Base-by-base conservation (phyloP, 2,888 invertebrate species). In the Drepana falcataria region DNA sequence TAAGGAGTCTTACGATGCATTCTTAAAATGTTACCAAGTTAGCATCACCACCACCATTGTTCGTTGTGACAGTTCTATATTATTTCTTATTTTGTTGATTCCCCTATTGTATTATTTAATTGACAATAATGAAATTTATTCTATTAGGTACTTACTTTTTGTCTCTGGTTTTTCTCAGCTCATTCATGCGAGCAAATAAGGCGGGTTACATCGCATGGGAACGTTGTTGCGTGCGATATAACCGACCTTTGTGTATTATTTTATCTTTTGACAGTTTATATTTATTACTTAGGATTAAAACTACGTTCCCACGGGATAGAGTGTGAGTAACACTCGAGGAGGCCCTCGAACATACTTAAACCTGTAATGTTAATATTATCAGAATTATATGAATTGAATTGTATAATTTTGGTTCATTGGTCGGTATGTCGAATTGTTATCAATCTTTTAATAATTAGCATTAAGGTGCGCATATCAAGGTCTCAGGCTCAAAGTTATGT, bases 11-110 rank as follows among this genome's bases (percentile, higher is more conserved):
- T 71, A 70, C 61, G 63, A 70, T 62, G 84, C 87, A 78, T 88
- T 87, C 85, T 90, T 79, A 68, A 87, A 87, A 87, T 89, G 89
- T 90, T 89, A 83, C 76, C 65, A 67, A 76, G 77, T 77, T 70
- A 51, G 51, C 37, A 49, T 49, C 37, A 37, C 40, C 5, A 33
- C 51, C 40, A 21, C 75, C 65, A 55, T 37, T 35, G 35, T 52
- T 35, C 34, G 41, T 6, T 51, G 51, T 21, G 51, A 48, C 35
- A 3, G 52, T 51, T 59, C 48, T 56, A 58, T 53, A 57, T 59
- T 60, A 55, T 57, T 60, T 60, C 52, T 58, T 66, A 59, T 58
- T 59, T 55, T 62, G 58, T 57, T 33, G 54, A 60, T 33, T 54
- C 35, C 35, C 51, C 54, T 51, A 40, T 48, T 40, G 33, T 59